Evolutionary conservation across 2,888 invertebrate species (phyloP).

Genomic region (Sacculina carcini): DNA sequence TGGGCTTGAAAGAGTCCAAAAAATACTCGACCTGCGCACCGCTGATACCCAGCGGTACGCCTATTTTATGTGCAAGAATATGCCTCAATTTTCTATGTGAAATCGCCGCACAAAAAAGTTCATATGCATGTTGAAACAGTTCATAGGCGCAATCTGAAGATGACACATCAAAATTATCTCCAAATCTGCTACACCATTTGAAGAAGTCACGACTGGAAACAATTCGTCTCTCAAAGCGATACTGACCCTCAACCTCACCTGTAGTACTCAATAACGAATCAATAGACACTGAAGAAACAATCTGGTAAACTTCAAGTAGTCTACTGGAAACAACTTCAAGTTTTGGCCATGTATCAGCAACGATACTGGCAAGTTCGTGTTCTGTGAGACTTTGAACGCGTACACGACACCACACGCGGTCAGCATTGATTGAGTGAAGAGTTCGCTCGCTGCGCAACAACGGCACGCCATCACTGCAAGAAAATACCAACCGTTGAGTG

Average conservation of each 20-base stretch:
- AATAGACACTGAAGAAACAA: slow-evolving; percentile 46
- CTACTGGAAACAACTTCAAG: slow-evolving; percentile 42
- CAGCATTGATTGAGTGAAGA: too few species aligned
- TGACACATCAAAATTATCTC: slow-evolving; percentile 41
- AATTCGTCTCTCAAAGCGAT: too few species aligned
- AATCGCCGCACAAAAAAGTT: slow-evolving; percentile 13
- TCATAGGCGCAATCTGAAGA: slow-evolving; percentile 38
- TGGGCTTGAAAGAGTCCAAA: slow-evolving; percentile 48
- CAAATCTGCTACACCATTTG: slow-evolving; percentile 63
- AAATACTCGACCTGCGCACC: slow-evolving; percentile 56
- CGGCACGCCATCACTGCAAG: too few species aligned
- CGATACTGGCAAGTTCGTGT: too few species aligned
- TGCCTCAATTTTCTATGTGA: slow-evolving; percentile 23
- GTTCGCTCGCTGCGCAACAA: too few species aligned
- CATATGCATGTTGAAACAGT: slow-evolving; percentile 35
- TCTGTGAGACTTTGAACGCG: too few species aligned
- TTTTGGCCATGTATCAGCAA: too few species aligned
- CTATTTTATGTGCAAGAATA: slow-evolving; percentile 41
- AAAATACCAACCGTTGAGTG: slow-evolving; percentile 39
- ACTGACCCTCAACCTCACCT: slow-evolving; percentile 18
- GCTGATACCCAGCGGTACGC: slow-evolving; percentile 51
- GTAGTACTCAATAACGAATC: slow-evolving; percentile 9
- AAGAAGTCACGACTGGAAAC: slow-evolving; percentile 42
- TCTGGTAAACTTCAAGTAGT: slow-evolving; percentile 55
- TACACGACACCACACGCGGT: too few species aligned